These are phyloP conservation scores for Ornithoptera priamus DNA, from an alignment of 2,888 invertebrate species.

Conservation along the genomic window DNA sequence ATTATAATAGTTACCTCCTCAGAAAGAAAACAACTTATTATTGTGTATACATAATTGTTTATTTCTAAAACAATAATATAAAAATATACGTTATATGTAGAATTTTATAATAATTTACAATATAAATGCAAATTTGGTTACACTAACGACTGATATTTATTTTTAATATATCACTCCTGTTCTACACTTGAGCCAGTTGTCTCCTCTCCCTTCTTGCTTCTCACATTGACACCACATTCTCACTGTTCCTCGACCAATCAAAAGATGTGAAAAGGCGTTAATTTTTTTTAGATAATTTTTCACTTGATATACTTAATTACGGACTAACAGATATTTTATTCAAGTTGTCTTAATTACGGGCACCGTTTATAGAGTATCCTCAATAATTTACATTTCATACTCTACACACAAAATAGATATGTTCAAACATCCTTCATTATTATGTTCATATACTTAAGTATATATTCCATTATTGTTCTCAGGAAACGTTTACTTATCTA, in stretches of 20 bases:
- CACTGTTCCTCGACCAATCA: neutral
- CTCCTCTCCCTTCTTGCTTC: neutral
- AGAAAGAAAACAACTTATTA: neutral
- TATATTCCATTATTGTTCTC: neutral
- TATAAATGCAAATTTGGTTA: conserved; percentile 30
- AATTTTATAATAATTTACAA: conserved; percentile 27
- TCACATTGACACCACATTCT: neutral
- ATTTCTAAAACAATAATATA: conserved; percentile 25
- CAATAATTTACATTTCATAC: too few species aligned
- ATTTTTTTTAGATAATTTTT: too few species aligned
- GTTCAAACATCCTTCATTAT: neutral
- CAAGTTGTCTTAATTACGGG: too few species aligned
- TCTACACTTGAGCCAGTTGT: neutral
- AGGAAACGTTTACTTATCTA: neutral
- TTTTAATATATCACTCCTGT: conserved; percentile 3
- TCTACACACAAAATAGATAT: too few species aligned
- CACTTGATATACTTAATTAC: too few species aligned
- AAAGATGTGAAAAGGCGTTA: too few species aligned
- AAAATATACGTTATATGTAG: conserved; percentile 9
- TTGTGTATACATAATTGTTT: conserved; percentile 9
- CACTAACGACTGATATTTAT: conserved; percentile 19
- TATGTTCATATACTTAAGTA: neutral
- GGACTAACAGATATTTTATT: too few species aligned
- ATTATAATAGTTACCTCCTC: too few species aligned
- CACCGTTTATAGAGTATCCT: too few species aligned